Percentiles rank a stretch among this genome's conserved stretches.
Conservation (phyloP, 2,113 vertebrate genomes). For the Sclerurus mexicanus region DNA sequence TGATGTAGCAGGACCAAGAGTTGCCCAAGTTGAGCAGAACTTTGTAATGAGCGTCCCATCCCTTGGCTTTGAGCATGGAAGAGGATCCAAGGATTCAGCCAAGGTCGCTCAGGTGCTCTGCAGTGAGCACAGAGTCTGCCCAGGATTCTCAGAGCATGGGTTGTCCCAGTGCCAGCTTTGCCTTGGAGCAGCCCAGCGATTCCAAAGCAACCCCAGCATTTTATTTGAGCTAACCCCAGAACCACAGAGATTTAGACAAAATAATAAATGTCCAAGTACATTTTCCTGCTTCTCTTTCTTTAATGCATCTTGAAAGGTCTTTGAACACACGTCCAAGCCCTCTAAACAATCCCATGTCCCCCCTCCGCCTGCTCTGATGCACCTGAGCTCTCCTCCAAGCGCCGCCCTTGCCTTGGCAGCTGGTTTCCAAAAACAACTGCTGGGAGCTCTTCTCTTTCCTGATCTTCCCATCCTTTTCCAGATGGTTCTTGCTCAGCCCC, state of each 20-base stretch:
- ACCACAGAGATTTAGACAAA: background rate
- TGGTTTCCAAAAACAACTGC: background rate
- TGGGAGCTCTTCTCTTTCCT: background rate
- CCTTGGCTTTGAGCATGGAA: accelerated
- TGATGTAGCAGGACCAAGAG: background rate
- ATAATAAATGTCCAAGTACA: background rate
- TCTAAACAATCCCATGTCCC: background rate
- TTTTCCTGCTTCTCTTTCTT: background rate
- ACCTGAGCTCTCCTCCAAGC: constrained; percentile 39
- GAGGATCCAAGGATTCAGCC: background rate
- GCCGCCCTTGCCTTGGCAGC: background rate
- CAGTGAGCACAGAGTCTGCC: background rate
- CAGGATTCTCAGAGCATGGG: accelerated
- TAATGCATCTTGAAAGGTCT: background rate
- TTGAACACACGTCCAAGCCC: background rate
- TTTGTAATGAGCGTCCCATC: background rate
- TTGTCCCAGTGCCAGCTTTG: background rate
- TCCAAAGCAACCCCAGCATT: background rate
- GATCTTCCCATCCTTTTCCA: background rate
- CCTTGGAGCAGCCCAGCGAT: background rate
- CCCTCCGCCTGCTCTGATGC: background rate
- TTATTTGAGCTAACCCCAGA: background rate
- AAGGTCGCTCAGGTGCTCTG: background rate
- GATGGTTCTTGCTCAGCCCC: background rate
- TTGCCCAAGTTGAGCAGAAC: background rate